phyloP scores from a whole-genome alignment of 1,140 invertebrate genomes.

The Microvelia longipes region DNA sequence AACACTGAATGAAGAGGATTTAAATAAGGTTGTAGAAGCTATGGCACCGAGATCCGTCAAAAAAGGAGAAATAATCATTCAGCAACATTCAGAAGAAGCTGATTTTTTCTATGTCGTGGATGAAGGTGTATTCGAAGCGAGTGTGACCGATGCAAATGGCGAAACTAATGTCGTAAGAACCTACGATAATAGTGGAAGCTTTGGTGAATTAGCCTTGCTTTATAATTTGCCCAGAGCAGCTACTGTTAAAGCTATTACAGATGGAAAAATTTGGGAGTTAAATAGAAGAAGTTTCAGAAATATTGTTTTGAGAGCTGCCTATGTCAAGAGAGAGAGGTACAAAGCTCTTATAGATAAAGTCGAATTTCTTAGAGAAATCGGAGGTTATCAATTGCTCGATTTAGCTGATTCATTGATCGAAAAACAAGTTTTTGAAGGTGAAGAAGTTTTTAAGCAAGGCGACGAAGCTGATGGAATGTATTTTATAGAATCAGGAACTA shows the following conservation, averaged over 20 bases:
- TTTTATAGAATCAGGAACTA: constrained; percentile 81
- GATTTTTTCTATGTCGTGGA: constrained; percentile 96
- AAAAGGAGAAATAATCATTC: constrained; percentile 40
- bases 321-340: constrained; percentile 92
- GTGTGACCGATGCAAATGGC: constrained; percentile 46
- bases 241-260: constrained; percentile 60
- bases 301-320: constrained; percentile 88
- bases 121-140: constrained; percentile 72
- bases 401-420: constrained; percentile 82
- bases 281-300: constrained; percentile 85
- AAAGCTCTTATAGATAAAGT: constrained; percentile 82
- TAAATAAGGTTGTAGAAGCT: constrained; percentile 37
- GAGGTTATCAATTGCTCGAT: constrained; percentile 79
- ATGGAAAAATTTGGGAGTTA: constrained; percentile 89
- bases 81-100: constrained; percentile 17
- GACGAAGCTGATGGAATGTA: constrained; percentile 94
- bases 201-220: constrained; percentile 89
- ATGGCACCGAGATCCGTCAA: constrained; percentile 42
- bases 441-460: constrained; percentile 80
- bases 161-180: constrained; percentile 53
- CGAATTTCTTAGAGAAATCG: constrained; percentile 44
- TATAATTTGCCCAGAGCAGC: constrained; percentile 95
- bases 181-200: constrained; percentile 79
- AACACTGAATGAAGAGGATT: neutral
- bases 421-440: constrained; percentile 52